These are phyloP conservation scores for Xiphophorus couchianus DNA, from an alignment of 2,113 vertebrate genomes.

Conservation along the genomic window DNA sequence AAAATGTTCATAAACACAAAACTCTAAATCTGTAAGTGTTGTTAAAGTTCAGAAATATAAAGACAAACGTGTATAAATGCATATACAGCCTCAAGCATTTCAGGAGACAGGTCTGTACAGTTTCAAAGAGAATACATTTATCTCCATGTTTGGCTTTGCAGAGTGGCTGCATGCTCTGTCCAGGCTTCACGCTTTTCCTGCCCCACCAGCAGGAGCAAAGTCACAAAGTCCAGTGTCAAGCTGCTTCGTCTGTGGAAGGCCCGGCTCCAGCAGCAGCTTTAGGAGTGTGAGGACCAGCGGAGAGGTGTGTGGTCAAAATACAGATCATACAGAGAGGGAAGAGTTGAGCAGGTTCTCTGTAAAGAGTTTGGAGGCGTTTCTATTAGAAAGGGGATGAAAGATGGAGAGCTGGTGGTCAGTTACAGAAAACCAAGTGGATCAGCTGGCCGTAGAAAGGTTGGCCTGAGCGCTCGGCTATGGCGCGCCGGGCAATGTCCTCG, in stretches of 20 bases:
- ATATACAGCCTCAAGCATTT: constrained; percentile 59
- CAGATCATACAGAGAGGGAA: background rate
- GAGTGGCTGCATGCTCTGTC: constrained; percentile 19
- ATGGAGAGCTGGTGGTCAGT: constrained; percentile 60
- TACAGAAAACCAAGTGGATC: constrained; percentile 83
- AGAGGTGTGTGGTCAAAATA: background rate
- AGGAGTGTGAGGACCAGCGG: constrained; percentile 36
- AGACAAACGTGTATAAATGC: constrained; percentile 27
- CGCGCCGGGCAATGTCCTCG: constrained; percentile 84
- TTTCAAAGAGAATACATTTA: constrained; percentile 2
- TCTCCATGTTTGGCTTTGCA: constrained; percentile 26
- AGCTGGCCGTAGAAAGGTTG: constrained; percentile 81
- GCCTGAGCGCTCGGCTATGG: constrained; percentile 84
- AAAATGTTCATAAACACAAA: constrained; percentile 24
- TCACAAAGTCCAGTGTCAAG: constrained; percentile 11
- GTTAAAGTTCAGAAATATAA: constrained; percentile 42
- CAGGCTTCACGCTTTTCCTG: constrained; percentile 18
- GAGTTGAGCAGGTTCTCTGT: constrained; percentile 2
- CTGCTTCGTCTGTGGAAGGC: constrained; percentile 22
- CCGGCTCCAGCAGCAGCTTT: constrained; percentile 35
- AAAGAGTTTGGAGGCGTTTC: background rate
- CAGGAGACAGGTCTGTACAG: constrained; percentile 61
- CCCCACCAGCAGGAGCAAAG: constrained; percentile 19
- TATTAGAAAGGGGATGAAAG: constrained; percentile 3
- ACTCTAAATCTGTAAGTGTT: constrained; percentile 20